Conservation (phyloP, 2,888 invertebrate genomes). For the Cryptocheilus praepositus region DNA sequence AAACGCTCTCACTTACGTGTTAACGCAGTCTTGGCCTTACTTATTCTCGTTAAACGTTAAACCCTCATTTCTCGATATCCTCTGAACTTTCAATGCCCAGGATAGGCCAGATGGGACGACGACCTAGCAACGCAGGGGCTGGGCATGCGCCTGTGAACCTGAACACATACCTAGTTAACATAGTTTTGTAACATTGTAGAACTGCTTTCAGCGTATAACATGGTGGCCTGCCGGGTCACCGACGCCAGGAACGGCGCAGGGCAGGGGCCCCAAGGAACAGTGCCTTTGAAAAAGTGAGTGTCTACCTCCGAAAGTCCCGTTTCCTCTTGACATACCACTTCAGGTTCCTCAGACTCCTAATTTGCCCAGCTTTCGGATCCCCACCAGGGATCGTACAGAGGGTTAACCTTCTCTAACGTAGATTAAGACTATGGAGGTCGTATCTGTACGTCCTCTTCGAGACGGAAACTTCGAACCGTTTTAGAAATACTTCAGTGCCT, state of each 20-base stretch:
- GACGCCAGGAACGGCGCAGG: slow-evolving; percentile 91
- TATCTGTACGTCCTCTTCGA: slow-evolving; percentile 44
- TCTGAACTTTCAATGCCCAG: background rate
- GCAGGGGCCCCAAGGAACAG: slow-evolving; percentile 87
- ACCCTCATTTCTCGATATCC: too few species aligned
- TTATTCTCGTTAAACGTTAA: too few species aligned
- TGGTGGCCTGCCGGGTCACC: slow-evolving; percentile 97
- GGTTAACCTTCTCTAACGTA: slow-evolving; percentile 33
- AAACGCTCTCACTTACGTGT: too few species aligned
- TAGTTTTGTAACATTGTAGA: slow-evolving; percentile 72
- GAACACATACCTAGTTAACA: slow-evolving; percentile 59
- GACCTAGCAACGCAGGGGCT: slow-evolving; percentile 56
- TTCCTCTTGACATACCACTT: slow-evolving; percentile 14
- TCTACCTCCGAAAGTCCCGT: slow-evolving; percentile 37
- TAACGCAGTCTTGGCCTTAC: too few species aligned
- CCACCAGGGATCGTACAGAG: slow-evolving; percentile 31
- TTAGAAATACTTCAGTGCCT: background rate
- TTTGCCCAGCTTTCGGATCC: slow-evolving; percentile 30
- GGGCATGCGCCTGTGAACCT: slow-evolving; percentile 56
- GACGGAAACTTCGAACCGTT: background rate
- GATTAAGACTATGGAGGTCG: slow-evolving; percentile 53
- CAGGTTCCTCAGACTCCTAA: slow-evolving; percentile 33
- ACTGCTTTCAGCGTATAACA: slow-evolving; percentile 94
- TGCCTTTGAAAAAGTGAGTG: slow-evolving; percentile 98
- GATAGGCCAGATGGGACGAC: slow-evolving; percentile 30